Evolutionary conservation across 2,888 invertebrate genomes (phyloP).

Genomic region (Xestia xanthographa): DNA sequence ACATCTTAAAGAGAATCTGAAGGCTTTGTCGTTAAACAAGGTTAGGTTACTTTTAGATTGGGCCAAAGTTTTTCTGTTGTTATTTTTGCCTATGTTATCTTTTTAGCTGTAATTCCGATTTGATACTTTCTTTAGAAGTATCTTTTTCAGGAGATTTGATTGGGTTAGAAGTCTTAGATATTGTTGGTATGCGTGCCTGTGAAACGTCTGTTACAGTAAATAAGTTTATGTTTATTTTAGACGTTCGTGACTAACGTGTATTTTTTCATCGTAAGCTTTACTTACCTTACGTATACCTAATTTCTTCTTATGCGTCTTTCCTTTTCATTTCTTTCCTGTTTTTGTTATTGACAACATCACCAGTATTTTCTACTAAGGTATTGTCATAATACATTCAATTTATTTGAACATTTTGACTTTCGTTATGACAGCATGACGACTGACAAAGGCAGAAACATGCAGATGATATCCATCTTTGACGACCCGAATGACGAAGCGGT

Average conservation of each 20-base stretch:
- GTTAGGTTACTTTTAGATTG: constrained; percentile 29
- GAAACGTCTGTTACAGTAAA: constrained; percentile 2
- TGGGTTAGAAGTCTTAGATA: background rate
- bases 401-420: background rate
- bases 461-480: background rate
- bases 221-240: background rate
- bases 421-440: background rate
- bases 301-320: background rate
- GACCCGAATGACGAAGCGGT: no score
- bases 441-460: background rate
- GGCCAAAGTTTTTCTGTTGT: constrained; percentile 1
- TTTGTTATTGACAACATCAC: background rate
- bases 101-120: constrained; percentile 20
- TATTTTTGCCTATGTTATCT: constrained; percentile 8
- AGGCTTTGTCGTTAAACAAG: constrained; percentile 25
- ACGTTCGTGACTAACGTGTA: background rate
- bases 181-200: constrained; percentile 1
- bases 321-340: background rate
- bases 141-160: background rate
- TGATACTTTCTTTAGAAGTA: constrained; percentile 7
- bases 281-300: background rate
- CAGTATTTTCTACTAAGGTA: background rate
- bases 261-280: background rate
- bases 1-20: constrained; percentile 34
- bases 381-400: no score